Base-by-base conservation (phyloP, 2,113 vertebrate genomes). In the Ranitomeya variabilis region DNA sequence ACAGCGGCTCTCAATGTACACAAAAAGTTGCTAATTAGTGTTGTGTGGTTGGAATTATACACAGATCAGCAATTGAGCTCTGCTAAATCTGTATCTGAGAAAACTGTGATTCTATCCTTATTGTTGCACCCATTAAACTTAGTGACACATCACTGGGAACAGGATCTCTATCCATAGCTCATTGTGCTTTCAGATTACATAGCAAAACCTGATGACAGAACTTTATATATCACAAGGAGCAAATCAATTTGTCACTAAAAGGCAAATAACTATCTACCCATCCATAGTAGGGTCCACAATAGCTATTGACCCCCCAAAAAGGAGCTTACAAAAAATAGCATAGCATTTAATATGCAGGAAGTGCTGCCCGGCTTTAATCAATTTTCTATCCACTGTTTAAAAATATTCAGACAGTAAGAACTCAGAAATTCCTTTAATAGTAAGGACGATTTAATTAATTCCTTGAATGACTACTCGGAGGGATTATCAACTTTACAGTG, bases 321-420 rank as follows among this genome's bases (percentile, higher is more conserved):
- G 60, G 45, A 84, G 4, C 71, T 26, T 77, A 45, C 83, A 59
- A 80, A 83, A 57, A 52, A 31, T 31, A 54, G 71, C 16, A 78
- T 31, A 55, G 82, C 73, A 79, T 85, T 89, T 85, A 85, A 89
- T 85, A 89, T 85, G 82, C 81, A 89, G 73, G 18, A 21, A 54
- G 67, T 45, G 62, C 90, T 94, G 91, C 91, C 91, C 93, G 91
- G 87, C 92, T 94, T 90, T 90, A 92, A 84, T 91, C 91, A 92
- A 93, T 94, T 94, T 89, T 94, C 90, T 93, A 93, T 93, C 91
- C 93, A 93, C 90, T 93, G 90, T 92, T 90, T 91, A 90, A 93
- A 93, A 90, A 90, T 90, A 91, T 89, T 94, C 92, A 92, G 92
- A 93, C 92, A 93, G 89, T 91, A 93, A 92, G 93, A 90, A 89